phyloP scores from a whole-genome alignment of 2,888 invertebrate species.

The Papilio elwesi region DNA sequence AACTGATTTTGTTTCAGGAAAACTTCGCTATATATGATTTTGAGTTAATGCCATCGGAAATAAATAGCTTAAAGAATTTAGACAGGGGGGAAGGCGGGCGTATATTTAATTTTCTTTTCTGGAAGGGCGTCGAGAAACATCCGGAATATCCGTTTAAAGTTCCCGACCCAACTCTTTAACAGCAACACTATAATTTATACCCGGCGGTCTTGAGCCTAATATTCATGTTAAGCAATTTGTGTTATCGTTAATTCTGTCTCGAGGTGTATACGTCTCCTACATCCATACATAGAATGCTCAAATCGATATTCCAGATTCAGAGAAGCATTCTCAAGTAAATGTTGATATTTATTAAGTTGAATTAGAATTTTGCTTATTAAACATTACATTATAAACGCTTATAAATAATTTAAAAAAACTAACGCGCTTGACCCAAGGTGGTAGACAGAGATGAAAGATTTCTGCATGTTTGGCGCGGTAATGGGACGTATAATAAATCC shows the following conservation, averaged over 20 bases:
- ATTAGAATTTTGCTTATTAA: too few species aligned
- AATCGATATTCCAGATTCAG: background rate
- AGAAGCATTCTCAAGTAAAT: background rate
- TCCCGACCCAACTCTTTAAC: conserved; percentile 30
- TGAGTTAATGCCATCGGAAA: conserved; percentile 81
- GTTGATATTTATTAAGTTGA: background rate
- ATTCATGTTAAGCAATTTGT: conserved; percentile 21
- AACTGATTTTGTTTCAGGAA: conserved; percentile 63
- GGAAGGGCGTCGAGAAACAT: conserved; percentile 87
- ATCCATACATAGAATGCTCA: background rate
- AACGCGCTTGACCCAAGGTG: too few species aligned
- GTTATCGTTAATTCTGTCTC: conserved; percentile 22
- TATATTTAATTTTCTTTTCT: conserved; percentile 87
- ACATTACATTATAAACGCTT: too few species aligned
- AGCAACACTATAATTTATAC: conserved; percentile 26
- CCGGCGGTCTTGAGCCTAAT: conserved; percentile 15
- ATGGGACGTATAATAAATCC: too few species aligned
- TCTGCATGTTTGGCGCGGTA: too few species aligned
- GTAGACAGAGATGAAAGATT: too few species aligned
- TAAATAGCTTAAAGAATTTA: conserved; percentile 79
- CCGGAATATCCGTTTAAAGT: conserved; percentile 87
- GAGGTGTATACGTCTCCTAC: background rate
- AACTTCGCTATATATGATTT: conserved; percentile 89
- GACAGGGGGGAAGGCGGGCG: conserved; percentile 86
- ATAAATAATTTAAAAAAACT: too few species aligned